Evolutionary conservation across 2,113 vertebrate species (phyloP).

Genomic region (Nesogale talazaci): DNA sequence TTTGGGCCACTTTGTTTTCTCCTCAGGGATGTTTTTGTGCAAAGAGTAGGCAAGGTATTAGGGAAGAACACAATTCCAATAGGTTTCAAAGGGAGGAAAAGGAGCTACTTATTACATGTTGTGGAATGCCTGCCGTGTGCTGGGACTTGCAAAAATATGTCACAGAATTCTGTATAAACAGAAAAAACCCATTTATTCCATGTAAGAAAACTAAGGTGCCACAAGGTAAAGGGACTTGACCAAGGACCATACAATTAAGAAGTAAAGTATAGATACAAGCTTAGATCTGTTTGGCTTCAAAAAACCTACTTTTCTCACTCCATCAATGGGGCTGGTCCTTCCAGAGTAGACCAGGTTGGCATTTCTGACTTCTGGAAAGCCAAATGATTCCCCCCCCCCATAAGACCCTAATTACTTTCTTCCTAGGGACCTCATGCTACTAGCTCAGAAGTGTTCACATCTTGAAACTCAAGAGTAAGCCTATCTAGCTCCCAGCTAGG

Average conservation of each 20-base stretch:
- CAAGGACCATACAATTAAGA: background rate
- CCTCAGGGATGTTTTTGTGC: background rate
- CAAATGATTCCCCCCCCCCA: background rate
- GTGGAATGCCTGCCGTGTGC: background rate
- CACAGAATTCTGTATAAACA: background rate
- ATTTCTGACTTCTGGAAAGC: background rate
- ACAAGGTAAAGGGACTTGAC: background rate
- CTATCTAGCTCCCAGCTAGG: background rate
- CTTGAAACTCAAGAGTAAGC: background rate
- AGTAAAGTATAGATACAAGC: background rate
- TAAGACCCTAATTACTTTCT: background rate
- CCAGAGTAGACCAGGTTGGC: background rate
- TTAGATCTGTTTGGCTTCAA: background rate
- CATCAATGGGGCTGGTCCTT: background rate
- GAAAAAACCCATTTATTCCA: slow-evolving; percentile 3
- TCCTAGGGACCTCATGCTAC: background rate
- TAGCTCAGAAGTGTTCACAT: background rate
- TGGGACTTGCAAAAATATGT: background rate
- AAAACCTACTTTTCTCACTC: background rate
- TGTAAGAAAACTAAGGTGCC: background rate
- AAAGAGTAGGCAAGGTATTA: background rate
- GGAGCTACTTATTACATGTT: background rate
- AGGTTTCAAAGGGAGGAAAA: slow-evolving; percentile 14
- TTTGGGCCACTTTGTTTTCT: background rate
- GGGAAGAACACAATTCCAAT: background rate